Evolutionary conservation across 2,797 vertebrate species (phyloP), one percentile per base, ranked within the genome.

Genomic region (Eremophila alpestris): DNA sequence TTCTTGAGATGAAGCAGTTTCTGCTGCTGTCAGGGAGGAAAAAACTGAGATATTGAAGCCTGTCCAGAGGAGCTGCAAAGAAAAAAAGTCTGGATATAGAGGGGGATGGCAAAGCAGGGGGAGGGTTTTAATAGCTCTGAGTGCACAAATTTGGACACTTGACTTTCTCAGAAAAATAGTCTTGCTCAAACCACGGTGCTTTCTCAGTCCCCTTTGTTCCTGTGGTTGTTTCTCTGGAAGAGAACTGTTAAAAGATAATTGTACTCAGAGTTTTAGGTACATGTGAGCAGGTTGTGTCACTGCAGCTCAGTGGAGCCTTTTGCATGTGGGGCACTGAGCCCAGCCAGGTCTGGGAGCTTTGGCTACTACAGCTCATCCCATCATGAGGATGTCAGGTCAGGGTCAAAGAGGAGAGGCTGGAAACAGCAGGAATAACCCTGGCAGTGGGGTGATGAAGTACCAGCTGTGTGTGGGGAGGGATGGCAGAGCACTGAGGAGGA

Each of bases 201-300:
- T 83, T 73, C 63, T 59, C 68, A 24, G 30, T 48, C 32, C 49
- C 13, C 45, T 76, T 79, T 2, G 2, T 73, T 89, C 20, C 15
- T 73, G 55, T 6, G 17, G 30, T 49, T 75, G 12, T 78, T 82
- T 65, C 48, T 48, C 29, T 59, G 48, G 62, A 80, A 76, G 22
- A 55, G 2, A 30, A 2, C 27, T 29, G 13, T 19, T 52, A 48
- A 26, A 18, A 22, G 60, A 11, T 74, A 45, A 27, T 67, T 59
- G 13, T 26, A 11, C 17, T 58, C 40, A 20, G 4, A 21, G 1
- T 54, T 89, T 82, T 16, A 65, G 43, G 1, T 59, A 8, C 0
- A 0, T 59, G 5, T 75, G 51, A 71, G 29, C 20, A 56, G 45
- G 15, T 3, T 54, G 34, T 75, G 46, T 64, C 51, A 30, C 7